These are phyloP conservation scores for Coecobrya sp. DNA, from an alignment of 2,888 invertebrate species.

Conservation along the genomic window DNA sequence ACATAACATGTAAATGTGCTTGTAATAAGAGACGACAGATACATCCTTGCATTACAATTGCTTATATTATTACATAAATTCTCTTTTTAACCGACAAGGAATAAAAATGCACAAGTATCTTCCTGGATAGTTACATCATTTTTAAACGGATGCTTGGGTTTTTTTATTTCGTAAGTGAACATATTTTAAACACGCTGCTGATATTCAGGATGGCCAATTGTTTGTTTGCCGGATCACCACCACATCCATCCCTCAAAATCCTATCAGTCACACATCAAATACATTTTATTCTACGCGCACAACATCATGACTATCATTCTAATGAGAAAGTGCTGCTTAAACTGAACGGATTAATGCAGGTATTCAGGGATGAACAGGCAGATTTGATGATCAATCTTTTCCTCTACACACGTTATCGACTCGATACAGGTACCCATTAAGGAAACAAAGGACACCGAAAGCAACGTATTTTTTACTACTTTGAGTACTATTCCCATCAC, in stretches of 20 bases:
- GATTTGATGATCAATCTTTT: conserved; percentile 31
- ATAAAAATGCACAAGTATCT: conserved; percentile 40
- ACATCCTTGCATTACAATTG: conserved; percentile 31
- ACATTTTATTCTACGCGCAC: not conserved
- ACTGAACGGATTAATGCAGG: conserved; percentile 8
- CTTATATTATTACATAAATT: conserved; percentile 20
- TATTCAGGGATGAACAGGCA: conserved; percentile 2
- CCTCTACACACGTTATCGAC: conserved; percentile 13
- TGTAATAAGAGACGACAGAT: not conserved
- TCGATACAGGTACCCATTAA: conserved; percentile 54
- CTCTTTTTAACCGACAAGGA: conserved; percentile 22
- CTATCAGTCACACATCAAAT: conserved; percentile 46
- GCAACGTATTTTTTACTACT: not conserved
- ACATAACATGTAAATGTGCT: no score
- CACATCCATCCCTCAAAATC: not conserved
- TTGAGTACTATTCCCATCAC: conserved; percentile 21
- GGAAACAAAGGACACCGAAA: conserved; percentile 50
- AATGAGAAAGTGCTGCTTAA: not conserved
- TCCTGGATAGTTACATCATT: not conserved
- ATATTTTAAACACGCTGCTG: no score
- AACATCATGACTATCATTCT: conserved; percentile 45
- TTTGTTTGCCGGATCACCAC: not conserved
- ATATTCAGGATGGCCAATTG: conserved; percentile 16
- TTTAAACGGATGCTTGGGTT: not conserved
- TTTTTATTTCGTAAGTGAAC: no score